phyloP scores from a whole-genome alignment of 2,113 vertebrate species.

The Bostrychus sinensis region DNA sequence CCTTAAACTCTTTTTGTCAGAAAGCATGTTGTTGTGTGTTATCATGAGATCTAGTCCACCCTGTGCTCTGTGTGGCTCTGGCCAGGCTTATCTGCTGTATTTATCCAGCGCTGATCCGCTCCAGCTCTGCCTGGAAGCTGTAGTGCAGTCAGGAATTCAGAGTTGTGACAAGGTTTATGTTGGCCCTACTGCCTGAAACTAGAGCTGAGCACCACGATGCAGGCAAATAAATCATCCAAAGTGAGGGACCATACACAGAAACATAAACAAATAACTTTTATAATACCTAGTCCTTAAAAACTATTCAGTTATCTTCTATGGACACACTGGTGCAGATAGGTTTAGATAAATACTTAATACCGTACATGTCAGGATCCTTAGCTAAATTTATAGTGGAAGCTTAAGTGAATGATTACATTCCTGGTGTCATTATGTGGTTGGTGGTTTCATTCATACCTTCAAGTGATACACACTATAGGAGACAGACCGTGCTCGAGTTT shows the following conservation, averaged over 20 bases:
- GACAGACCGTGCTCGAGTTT: constrained; percentile 51
- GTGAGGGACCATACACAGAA: constrained; percentile 61
- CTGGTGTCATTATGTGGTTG: constrained; percentile 74
- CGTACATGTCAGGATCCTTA: constrained; percentile 64
- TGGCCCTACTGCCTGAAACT: constrained; percentile 74
- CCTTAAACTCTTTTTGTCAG: background rate
- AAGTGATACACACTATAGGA: constrained; percentile 33
- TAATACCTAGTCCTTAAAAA: constrained; percentile 52
- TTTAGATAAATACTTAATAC: constrained; percentile 58
- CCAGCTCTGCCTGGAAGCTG: constrained; percentile 72
- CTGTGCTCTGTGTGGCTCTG: constrained; percentile 38
- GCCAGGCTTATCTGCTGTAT: constrained; percentile 65
- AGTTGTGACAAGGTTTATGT: constrained; percentile 78
- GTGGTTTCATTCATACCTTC: constrained; percentile 61
- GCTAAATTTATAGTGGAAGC: constrained; percentile 70
- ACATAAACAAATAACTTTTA: constrained; percentile 76
- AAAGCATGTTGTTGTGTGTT: constrained; percentile 19
- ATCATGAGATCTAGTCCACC: constrained; percentile 30
- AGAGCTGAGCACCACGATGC: constrained; percentile 58
- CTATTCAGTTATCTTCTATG: constrained; percentile 3
- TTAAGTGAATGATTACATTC: constrained; percentile 54
- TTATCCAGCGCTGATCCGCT: constrained; percentile 68
- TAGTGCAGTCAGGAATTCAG: constrained; percentile 71
- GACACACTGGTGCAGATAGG: constrained; percentile 20
- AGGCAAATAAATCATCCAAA: constrained; percentile 76